These are phyloP conservation scores for Danio albolineatus DNA, from an alignment of 2,797 vertebrate species.

Conservation along the genomic window DNA sequence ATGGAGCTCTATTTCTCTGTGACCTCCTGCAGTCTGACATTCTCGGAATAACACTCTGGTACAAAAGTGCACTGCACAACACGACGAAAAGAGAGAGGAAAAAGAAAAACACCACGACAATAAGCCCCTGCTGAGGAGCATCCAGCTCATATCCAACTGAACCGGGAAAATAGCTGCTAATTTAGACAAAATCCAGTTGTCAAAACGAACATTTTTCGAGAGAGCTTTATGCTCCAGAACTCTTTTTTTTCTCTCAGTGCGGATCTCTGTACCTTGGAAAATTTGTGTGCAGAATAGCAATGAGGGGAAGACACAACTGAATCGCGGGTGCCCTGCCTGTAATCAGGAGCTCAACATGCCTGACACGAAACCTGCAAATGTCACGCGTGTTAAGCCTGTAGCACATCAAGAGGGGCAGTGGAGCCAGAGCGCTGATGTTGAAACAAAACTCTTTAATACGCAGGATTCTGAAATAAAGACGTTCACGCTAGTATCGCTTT, in stretches of 20 bases:
- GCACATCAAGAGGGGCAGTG: constrained; percentile 25
- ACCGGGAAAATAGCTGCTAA: constrained; percentile 56
- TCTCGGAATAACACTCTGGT: constrained; percentile 18
- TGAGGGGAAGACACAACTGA: constrained; percentile 64
- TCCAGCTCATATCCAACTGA: constrained; percentile 2
- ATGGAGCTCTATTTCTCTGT: constrained; percentile 74
- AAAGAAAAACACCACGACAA: not conserved
- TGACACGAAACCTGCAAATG: constrained; percentile 47
- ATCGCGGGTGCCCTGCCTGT: constrained; percentile 64
- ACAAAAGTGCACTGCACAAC: not conserved
- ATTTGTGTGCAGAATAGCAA: constrained; percentile 75
- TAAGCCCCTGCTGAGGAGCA: constrained; percentile 35
- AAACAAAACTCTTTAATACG: constrained; percentile 44
- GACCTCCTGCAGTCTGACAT: constrained; percentile 26
- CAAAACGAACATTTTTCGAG: constrained; percentile 53
- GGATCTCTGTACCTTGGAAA: constrained; percentile 67
- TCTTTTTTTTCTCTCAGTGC: constrained; percentile 60
- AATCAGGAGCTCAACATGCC: constrained; percentile 70
- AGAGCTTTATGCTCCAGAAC: constrained; percentile 49
- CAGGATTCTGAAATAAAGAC: constrained; percentile 14
- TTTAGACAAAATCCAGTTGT: constrained; percentile 43
- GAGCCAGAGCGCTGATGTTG: constrained; percentile 12
- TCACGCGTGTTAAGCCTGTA: constrained; percentile 42
- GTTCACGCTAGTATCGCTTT: constrained; percentile 2
- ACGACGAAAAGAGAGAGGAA: not conserved